These are phyloP conservation scores for Parazoanthus swiftii DNA, from an alignment of 92 coral and sea anemone genomes.

Conservation along the genomic window DNA sequence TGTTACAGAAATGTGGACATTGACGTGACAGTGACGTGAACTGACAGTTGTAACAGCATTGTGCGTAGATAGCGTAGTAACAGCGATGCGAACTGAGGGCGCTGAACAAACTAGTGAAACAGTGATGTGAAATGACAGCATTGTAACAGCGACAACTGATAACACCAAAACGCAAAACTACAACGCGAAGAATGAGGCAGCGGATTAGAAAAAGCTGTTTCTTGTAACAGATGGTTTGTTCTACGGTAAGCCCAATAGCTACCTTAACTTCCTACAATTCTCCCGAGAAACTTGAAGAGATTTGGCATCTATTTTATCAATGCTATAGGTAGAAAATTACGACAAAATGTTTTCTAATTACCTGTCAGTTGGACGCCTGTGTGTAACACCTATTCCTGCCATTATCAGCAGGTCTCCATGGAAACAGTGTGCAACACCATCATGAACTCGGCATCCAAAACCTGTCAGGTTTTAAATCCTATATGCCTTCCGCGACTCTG, in stretches of 20 bases:
- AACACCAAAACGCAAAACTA: conserved; percentile 39
- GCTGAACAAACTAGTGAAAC: too few species aligned
- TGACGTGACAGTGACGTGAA: too few species aligned
- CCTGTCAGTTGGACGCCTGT: neutral
- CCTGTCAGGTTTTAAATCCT: neutral
- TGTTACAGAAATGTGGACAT: too few species aligned
- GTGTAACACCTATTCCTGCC: neutral
- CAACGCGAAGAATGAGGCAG: conserved; percentile 16
- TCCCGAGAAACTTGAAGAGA: conserved; percentile 14
- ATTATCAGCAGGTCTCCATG: neutral
- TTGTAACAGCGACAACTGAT: neutral
- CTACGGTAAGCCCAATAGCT: neutral
- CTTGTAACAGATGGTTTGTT: conserved; percentile 40
- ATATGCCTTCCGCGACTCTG: too few species aligned
- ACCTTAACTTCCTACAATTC: conserved; percentile 24
- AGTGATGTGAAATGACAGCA: too few species aligned
- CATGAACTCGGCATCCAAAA: neutral
- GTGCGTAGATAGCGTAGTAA: too few species aligned
- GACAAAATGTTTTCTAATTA: neutral
- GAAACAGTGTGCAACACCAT: neutral
- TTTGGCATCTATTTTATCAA: neutral
- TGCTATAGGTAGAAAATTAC: neutral
- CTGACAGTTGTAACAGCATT: too few species aligned
- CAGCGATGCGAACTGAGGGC: too few species aligned
- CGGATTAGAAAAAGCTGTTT: conserved; percentile 47